Evolutionary conservation across 2,888 invertebrate genomes (phyloP).

Genomic region (Anagyrus pseudococci): DNA sequence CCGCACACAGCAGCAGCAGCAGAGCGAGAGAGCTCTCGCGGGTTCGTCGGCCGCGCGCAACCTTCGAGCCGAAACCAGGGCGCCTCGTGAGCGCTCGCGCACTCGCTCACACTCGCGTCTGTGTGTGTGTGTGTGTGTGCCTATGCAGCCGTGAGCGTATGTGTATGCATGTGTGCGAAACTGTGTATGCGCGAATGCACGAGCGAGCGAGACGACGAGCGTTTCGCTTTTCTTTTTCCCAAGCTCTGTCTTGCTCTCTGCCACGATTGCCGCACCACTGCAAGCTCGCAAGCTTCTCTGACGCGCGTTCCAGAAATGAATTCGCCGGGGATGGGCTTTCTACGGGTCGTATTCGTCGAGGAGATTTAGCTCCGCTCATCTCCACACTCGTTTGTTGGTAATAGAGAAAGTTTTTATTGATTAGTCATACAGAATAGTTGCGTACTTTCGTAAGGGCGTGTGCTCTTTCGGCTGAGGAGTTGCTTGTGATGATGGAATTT

Average conservation of each 20-base stretch:
- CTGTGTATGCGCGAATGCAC: not conserved
- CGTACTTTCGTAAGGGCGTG: too few species aligned
- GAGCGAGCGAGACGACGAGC: not conserved
- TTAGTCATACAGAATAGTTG: too few species aligned
- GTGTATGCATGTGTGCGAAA: not conserved
- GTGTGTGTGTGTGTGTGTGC: not conserved
- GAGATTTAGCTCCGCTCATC: too few species aligned
- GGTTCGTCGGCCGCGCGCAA: conserved; percentile 55
- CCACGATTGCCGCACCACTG: too few species aligned
- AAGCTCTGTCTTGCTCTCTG: not conserved
- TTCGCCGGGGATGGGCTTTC: too few species aligned
- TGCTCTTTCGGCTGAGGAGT: too few species aligned
- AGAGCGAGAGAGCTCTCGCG: not conserved
- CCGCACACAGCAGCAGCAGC: not conserved
- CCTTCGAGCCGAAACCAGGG: conserved; percentile 49
- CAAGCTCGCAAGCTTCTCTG: too few species aligned
- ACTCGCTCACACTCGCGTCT: not conserved
- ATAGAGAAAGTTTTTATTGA: too few species aligned
- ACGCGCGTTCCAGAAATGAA: too few species aligned
- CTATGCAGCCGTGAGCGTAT: not conserved
- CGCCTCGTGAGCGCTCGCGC: conserved; percentile 35
- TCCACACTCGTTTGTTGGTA: too few species aligned
- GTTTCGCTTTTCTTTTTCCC: conserved; percentile 14
- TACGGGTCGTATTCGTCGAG: too few species aligned
- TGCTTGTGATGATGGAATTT: too few species aligned